A percentile compares a stretch with the other conserved stretches of the same genome.
Conservation (phyloP, 1,140 invertebrate genomes). For the Proales similis region DNA sequence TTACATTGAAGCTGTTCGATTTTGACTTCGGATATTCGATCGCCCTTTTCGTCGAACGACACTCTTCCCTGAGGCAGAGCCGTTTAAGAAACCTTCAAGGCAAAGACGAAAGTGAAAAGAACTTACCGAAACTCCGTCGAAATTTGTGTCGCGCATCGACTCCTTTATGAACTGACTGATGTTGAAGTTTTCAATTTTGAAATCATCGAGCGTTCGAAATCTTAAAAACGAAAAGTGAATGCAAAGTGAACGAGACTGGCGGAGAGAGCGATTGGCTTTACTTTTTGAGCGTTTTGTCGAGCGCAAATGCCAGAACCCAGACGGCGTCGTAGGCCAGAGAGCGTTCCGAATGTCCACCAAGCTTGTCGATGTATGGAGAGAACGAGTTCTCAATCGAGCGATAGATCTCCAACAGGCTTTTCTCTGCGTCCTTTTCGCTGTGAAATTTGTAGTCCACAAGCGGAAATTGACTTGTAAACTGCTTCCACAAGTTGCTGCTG, state of each 20-base stretch:
- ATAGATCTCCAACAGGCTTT: slow-evolving; percentile 37
- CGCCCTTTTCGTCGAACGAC: slow-evolving; percentile 88
- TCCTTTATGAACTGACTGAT: slow-evolving; percentile 90
- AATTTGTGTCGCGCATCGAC: slow-evolving; percentile 92
- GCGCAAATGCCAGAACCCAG: slow-evolving; percentile 90
- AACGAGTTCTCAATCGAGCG: slow-evolving; percentile 24
- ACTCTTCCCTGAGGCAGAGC: slow-evolving; percentile 67
- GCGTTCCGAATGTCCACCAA: slow-evolving; percentile 84
- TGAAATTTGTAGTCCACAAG: slow-evolving; percentile 9
- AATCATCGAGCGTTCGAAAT: slow-evolving; percentile 67
- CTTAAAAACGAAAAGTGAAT: not conserved
- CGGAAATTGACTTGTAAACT: not conserved
- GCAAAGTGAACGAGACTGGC: not conserved
- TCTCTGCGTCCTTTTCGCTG: slow-evolving; percentile 13
- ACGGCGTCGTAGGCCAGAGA: slow-evolving; percentile 97
- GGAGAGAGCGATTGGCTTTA: slow-evolving; percentile 25
- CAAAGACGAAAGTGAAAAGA: slow-evolving; percentile 35
- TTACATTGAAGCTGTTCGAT: slow-evolving; percentile 80
- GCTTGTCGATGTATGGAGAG: slow-evolving; percentile 43
- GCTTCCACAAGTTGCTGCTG: slow-evolving; percentile 17
- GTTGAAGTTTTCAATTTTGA: slow-evolving; percentile 90
- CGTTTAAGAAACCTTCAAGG: slow-evolving; percentile 5
- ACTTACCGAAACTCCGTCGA: slow-evolving; percentile 90
- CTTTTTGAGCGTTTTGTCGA: slow-evolving; percentile 71
- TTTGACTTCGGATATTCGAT: slow-evolving; percentile 94